A percentile compares a stretch with the other conserved stretches of the same genome.
Conservation (phyloP, 2,888 invertebrate species). For the Ditylenchus weischeri region DNA sequence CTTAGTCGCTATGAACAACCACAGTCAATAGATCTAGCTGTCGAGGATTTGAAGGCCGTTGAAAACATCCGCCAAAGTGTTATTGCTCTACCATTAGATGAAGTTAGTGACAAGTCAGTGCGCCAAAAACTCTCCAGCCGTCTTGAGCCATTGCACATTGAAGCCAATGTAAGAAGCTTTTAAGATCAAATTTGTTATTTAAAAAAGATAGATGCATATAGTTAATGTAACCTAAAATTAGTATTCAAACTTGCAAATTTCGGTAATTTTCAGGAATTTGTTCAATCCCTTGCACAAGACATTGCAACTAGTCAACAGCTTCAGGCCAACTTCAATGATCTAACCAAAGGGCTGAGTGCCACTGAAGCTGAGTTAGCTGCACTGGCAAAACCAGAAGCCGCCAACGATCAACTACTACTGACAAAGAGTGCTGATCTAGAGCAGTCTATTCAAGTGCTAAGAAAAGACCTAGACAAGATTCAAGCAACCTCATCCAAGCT, state of each 20-base stretch:
- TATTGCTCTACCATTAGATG: not conserved
- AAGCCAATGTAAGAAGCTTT: not conserved
- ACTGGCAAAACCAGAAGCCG: not conserved
- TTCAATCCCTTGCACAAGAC: not conserved
- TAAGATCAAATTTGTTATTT: not conserved
- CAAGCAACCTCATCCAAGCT: not conserved
- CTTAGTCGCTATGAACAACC: conserved; percentile 1
- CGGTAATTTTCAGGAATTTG: no score
- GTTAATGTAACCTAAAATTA: not conserved
- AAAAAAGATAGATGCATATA: not conserved
- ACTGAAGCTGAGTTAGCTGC: not conserved
- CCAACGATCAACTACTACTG: not conserved
- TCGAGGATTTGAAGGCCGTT: not conserved
- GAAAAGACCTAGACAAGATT: conserved; percentile 1
- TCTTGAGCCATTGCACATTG: not conserved
- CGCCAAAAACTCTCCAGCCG: conserved; percentile 3
- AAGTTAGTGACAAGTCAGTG: conserved; percentile 8
- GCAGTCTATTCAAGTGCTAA: conserved; percentile 13
- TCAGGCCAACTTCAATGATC: not conserved
- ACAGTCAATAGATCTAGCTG: not conserved
- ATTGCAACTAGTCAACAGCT: not conserved
- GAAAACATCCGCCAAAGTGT: not conserved
- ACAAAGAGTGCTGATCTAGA: conserved; percentile 7
- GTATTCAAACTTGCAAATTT: no score
- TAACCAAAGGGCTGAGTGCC: not conserved